These are phyloP conservation scores for Esperia sulphurella DNA, from an alignment of 2,888 invertebrate species.

Conservation along the genomic window DNA sequence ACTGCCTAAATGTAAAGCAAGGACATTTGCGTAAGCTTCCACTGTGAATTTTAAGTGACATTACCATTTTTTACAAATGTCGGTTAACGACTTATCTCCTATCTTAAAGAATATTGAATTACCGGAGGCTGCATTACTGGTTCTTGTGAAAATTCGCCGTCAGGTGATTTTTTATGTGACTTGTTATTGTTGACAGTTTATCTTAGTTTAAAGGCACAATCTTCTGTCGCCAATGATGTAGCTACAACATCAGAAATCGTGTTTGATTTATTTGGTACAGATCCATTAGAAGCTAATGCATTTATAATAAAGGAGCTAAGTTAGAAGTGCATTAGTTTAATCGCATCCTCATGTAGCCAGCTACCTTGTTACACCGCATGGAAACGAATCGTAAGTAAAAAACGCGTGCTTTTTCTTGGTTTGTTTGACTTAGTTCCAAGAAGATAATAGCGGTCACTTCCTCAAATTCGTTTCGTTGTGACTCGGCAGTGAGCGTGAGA, in stretches of 20 bases:
- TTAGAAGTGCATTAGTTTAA: slow-evolving; percentile 65
- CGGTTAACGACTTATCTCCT: neutral
- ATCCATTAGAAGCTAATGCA: slow-evolving; percentile 54
- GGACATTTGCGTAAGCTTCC: slow-evolving; percentile 33
- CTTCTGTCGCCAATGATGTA: no score
- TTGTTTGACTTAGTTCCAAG: slow-evolving; percentile 63
- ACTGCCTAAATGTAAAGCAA: slow-evolving; percentile 41
- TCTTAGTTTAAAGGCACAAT: no score
- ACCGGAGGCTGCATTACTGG: neutral
- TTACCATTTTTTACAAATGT: slow-evolving; percentile 5
- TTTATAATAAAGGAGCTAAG: slow-evolving; percentile 59
- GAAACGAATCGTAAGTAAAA: slow-evolving; percentile 5
- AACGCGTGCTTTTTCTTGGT: slow-evolving; percentile 34
- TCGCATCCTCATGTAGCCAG: slow-evolving; percentile 33
- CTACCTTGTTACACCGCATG: slow-evolving; percentile 48
- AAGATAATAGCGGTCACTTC: slow-evolving; percentile 67
- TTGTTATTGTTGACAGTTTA: no score
- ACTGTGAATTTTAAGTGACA: slow-evolving; percentile 8
- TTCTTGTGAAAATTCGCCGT: no score
- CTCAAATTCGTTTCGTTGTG: slow-evolving; percentile 67
- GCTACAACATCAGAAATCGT: neutral
- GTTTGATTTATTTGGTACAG: slow-evolving; percentile 18
- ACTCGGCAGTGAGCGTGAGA: slow-evolving; percentile 63
- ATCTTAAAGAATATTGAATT: no score
- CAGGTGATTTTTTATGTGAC: no score